Percentiles rank a stretch among this genome's conserved stretches.
phyloP scores from a whole-genome alignment of 2,113 vertebrate genomes.

The Mohoua ochrocephala region DNA sequence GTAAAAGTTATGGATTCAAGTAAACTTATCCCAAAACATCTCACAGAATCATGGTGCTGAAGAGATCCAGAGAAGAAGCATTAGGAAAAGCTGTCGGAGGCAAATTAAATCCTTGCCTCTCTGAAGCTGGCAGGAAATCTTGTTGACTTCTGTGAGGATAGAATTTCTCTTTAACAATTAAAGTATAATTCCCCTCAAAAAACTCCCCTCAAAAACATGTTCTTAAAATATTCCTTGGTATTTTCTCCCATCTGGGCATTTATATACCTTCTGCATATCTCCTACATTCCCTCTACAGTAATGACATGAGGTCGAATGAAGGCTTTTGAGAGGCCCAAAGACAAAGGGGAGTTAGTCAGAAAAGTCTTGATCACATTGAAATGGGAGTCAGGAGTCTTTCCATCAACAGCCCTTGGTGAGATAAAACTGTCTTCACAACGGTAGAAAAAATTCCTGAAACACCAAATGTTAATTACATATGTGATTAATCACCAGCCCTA shows the following conservation, averaged over 20 bases:
- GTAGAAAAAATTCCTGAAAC: background rate
- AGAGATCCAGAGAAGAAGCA: background rate
- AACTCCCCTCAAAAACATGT: background rate
- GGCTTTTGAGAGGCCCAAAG: background rate
- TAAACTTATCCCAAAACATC: background rate
- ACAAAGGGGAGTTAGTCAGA: background rate
- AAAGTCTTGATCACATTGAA: background rate
- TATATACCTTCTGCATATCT: background rate
- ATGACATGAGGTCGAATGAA: background rate
- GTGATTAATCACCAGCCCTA: background rate
- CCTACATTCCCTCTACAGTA: background rate
- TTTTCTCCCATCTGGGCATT: background rate
- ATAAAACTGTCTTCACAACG: background rate
- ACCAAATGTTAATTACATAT: background rate
- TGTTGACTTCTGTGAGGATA: background rate
- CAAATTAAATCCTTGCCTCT: background rate
- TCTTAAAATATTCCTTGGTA: background rate
- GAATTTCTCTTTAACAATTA: background rate
- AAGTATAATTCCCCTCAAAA: background rate
- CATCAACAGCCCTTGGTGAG: background rate
- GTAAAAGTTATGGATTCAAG: background rate
- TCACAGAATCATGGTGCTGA: background rate
- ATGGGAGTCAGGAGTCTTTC: background rate
- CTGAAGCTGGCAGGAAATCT: background rate
- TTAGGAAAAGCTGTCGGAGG: background rate